These are phyloP conservation scores for Aphidius colemani DNA, from an alignment of 2,888 invertebrate species.

Conservation along the genomic window DNA sequence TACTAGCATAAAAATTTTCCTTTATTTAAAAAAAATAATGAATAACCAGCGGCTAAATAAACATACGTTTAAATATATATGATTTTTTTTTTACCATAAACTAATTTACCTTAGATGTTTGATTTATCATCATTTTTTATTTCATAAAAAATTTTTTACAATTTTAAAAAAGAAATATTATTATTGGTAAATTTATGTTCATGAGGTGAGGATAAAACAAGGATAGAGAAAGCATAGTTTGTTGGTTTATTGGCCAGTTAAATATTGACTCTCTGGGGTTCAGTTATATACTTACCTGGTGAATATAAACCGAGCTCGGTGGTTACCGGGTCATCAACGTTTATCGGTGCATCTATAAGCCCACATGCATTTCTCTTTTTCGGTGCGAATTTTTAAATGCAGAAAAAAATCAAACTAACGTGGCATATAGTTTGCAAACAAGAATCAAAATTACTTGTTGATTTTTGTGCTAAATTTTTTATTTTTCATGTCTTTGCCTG, in stretches of 20 bases:
- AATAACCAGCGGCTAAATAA: constrained; percentile 6
- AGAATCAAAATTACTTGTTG: constrained; percentile 25
- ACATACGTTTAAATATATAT: too few species aligned
- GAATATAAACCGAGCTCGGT: constrained; percentile 25
- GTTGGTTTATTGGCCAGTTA: constrained; percentile 44
- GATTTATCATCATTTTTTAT: too few species aligned
- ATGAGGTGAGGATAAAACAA: too few species aligned
- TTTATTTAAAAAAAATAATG: not conserved
- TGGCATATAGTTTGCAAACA: constrained; percentile 20
- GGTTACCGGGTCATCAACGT: constrained; percentile 38
- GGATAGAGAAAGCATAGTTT: not conserved
- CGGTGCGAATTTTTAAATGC: too few species aligned
- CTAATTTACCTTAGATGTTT: too few species aligned
- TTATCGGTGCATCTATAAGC: constrained; percentile 31
- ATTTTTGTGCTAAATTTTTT: constrained; percentile 21
- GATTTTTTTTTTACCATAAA: too few species aligned
- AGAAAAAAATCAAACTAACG: not conserved
- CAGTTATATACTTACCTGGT: constrained; percentile 32
- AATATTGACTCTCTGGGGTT: constrained; percentile 45
- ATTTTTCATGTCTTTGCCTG: constrained; percentile 8
- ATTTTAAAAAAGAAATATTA: too few species aligned
- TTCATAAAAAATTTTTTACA: too few species aligned
- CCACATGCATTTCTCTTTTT: not conserved
- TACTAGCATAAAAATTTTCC: too few species aligned
- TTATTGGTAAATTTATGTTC: too few species aligned